Base-by-base conservation (phyloP, 2,113 vertebrate species). In the Salvelinus fontinalis region DNA sequence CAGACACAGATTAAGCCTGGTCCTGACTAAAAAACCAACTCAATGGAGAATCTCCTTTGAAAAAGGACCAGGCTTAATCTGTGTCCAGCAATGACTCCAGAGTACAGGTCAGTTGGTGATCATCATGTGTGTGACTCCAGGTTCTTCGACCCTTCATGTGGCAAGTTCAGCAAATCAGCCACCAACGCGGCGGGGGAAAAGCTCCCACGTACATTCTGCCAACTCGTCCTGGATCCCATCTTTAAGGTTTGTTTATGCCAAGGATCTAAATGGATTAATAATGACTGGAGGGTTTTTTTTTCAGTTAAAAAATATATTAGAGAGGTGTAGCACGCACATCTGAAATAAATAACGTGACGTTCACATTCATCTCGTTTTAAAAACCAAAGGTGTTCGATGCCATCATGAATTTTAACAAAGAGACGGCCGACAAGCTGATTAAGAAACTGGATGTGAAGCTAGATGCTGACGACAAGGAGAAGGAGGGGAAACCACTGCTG, bases 321-420 rank as follows among this genome's bases (percentile, higher is more conserved):
- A 51, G 49, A 16, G 51, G 2, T 5, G 13, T 57, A 39, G 34
- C 34, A 57, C 3, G 5, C 51, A 57, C 16, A 60, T 60, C 59
- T 60, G 59, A 14, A 22, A 1, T 60, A 20, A 31, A 34, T 22
- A 60, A 24, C 26, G 54, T 54, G 20, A 59, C 27, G 11, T 75
- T 22, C 71, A 59, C 7, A 62, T 67, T 20, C 2, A 27, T 9
- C 57, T 59, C 0, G 0, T 26, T 62, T 74, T 75, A 26, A 24
- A 24, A 24, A 34, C 1, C 65, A 57, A 22, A 93, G 90, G 81
- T 92, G 68, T 93, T 94, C 76, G 89, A 93, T 77, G 89, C 89
- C 72, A 86, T 93, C 84, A 93, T 90, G 89, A 90, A 90, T 77
- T 91, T 93, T 70, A 92, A 90, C 59, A 92, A 92, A 68, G 90